phyloP scores from a whole-genome alignment of 1,140 invertebrate genomes.

The Agrilus planipennis region DNA sequence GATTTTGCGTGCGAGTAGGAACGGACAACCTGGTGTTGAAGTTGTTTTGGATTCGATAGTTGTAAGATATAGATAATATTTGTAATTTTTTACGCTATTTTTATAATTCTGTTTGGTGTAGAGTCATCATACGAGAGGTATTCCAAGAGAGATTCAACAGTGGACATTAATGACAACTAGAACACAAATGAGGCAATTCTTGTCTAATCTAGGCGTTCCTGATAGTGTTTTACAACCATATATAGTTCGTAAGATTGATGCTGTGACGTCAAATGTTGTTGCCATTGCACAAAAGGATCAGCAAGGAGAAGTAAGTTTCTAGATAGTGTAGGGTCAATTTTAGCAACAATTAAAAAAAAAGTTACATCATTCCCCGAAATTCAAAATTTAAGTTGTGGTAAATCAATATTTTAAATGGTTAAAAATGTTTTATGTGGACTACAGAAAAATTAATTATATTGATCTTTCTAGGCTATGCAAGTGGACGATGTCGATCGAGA shows the following conservation, averaged over 20 bases:
- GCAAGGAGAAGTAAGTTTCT: conserved; percentile 3
- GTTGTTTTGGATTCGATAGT: conserved; percentile 21
- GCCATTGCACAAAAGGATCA: background rate
- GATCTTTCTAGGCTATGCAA: conserved; percentile 29
- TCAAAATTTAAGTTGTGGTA: too few relatives aligned
- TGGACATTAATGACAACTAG: conserved; percentile 24
- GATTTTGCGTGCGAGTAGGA: conserved; percentile 19
- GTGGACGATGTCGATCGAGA: conserved; percentile 22
- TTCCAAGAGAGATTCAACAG: conserved; percentile 23
- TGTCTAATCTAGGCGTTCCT: conserved; percentile 18
- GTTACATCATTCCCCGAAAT: too few relatives aligned
- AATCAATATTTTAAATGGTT: too few relatives aligned
- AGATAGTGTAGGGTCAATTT: too few relatives aligned
- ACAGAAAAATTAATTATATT: conserved; percentile 5
- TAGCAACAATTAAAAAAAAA: too few relatives aligned
- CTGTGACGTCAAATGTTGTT: background rate
- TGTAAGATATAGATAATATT: conserved; percentile 14
- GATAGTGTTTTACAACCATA: conserved; percentile 20
- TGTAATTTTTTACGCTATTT: conserved; percentile 1
- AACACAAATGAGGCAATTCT: conserved; percentile 14
- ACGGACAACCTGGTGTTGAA: conserved; percentile 24
- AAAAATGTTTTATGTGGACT: background rate
- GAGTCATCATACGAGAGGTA: conserved; percentile 16
- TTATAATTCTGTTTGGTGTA: conserved; percentile 11
- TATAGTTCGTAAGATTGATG: conserved; percentile 16